A percentile compares a stretch with the other conserved stretches of the same genome.
Conservation (phyloP, 2,113 vertebrate genomes). For the Kobus ellipsiprymnus region DNA sequence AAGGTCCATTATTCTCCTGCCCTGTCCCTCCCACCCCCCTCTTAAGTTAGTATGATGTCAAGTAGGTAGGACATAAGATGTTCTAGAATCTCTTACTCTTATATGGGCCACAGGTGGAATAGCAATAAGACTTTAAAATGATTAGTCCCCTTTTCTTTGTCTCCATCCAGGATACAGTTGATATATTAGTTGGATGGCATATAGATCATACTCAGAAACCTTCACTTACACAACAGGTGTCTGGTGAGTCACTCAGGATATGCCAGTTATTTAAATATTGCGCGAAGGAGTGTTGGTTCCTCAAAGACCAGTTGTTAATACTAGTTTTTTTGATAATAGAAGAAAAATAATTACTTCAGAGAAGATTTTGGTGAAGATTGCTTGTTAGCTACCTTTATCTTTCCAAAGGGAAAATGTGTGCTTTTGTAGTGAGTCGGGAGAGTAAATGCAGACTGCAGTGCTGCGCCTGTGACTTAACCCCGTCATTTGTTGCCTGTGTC, state of each 20-base stretch:
- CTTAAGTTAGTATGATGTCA: conserved; percentile 28
- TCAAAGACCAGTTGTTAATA: background rate
- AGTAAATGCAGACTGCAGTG: background rate
- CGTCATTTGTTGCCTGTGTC: background rate
- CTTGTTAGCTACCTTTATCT: background rate
- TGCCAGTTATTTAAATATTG: background rate
- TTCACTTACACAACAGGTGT: conserved; percentile 93
- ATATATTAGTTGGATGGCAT: conserved; percentile 99
- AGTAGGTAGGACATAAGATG: background rate
- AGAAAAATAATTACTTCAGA: background rate
- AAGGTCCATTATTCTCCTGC: background rate
- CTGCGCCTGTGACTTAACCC: background rate
- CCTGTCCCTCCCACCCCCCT: background rate
- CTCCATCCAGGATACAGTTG: conserved; percentile 92
- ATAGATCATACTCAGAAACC: conserved; percentile 99
- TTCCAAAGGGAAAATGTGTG: background rate
- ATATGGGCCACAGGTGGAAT: background rate
- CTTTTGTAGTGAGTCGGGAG: background rate
- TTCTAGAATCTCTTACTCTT: conserved; percentile 15
- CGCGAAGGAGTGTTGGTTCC: background rate
- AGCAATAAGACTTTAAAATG: background rate
- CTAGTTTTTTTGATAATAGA: background rate
- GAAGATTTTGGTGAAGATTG: background rate
- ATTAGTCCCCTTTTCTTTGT: conserved; percentile 41
- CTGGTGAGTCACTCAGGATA: conserved; percentile 83